Evolutionary conservation across 2,888 invertebrate species (phyloP).

Genomic region (Lasioglossum marginatum): DNA sequence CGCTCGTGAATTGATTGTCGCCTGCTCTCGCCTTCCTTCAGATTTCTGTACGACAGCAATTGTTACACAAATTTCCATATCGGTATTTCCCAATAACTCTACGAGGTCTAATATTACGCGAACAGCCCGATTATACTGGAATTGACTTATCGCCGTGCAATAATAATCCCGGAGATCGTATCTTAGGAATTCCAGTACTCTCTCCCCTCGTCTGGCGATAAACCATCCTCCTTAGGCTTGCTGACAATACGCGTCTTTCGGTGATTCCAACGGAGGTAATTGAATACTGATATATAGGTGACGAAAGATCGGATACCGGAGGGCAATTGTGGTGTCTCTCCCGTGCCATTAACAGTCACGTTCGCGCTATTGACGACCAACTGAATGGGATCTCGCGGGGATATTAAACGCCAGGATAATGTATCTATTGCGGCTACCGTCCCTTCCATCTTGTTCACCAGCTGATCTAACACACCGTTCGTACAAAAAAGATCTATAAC

Average conservation of each 20-base stretch:
- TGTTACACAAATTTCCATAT: background rate
- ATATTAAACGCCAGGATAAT: slow-evolving; percentile 29
- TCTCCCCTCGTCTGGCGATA: slow-evolving; percentile 61
- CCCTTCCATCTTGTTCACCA: background rate
- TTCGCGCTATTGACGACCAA: slow-evolving; percentile 31
- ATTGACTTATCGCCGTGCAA: slow-evolving; percentile 24
- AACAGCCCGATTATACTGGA: background rate
- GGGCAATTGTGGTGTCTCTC: slow-evolving; percentile 46
- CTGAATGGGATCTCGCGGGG: slow-evolving; percentile 15
- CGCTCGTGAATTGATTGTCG: slow-evolving; percentile 41
- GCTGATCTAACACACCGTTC: too few relatives aligned
- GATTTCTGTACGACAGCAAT: background rate
- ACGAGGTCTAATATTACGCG: background rate
- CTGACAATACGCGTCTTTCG: slow-evolving; percentile 66
- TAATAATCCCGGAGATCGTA: slow-evolving; percentile 66
- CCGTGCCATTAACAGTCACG: slow-evolving; percentile 40
- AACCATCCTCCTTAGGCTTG: slow-evolving; percentile 71
- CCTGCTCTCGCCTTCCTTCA: background rate
- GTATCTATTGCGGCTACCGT: background rate
- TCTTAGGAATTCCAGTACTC: slow-evolving; percentile 61
- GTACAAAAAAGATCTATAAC: background rate
- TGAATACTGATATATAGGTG: slow-evolving; percentile 80
- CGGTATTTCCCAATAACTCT: background rate
- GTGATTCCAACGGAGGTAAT: slow-evolving; percentile 74
- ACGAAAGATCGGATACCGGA: slow-evolving; percentile 71